Evolutionary conservation across 2,113 vertebrate genomes (phyloP), one percentile per base, ranked within the genome.

Genomic region (Vanacampus margaritifer): DNA sequence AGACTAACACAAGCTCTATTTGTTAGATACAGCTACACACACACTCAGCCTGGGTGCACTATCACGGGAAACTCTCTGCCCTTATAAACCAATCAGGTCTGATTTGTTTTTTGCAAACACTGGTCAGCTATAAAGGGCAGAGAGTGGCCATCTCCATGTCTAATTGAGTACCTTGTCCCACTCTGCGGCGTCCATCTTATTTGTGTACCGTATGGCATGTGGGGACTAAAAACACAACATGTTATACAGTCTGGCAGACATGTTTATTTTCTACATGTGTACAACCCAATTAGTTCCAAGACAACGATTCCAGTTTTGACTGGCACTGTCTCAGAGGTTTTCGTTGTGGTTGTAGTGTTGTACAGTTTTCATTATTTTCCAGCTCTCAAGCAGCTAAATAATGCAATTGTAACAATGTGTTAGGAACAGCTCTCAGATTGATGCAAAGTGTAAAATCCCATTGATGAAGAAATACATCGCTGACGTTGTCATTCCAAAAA

Each of bases 151-250:
- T 71, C 39, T 73, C 78, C 79, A 86, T 11, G 60, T 75, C 81
- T 86, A 86, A 82, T 76, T 83, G 65, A 51, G 84, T 93, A 92
- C 90, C 90, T 93, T 82, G 80, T 90, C 83, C 84, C 90, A 79
- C 50, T 85, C 82, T 88, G 84, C 74, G 90, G 81, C 60, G 88
- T 90, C 87, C 90, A 91, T 89, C 89, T 79, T 82, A 91, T 86
- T 75, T 89, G 88, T 81, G 87, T 82, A 78, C 87, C 83, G 82
- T 91, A 87, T 23, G 85, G 86, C 80, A 86, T 91, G 87, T 85
- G 85, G 84, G 83, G 88, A 83, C 90, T 91, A 90, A 84, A 91
- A 91, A 87, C 84, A 90, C 84, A 89, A 87, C 72, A 85, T 56
- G 87, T 90, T 89, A 89, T 81, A 86, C 78, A 87, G 45, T 53